Evolutionary conservation across 2,797 vertebrate genomes (phyloP).

Genomic region (Stomatorhinus walkeri): DNA sequence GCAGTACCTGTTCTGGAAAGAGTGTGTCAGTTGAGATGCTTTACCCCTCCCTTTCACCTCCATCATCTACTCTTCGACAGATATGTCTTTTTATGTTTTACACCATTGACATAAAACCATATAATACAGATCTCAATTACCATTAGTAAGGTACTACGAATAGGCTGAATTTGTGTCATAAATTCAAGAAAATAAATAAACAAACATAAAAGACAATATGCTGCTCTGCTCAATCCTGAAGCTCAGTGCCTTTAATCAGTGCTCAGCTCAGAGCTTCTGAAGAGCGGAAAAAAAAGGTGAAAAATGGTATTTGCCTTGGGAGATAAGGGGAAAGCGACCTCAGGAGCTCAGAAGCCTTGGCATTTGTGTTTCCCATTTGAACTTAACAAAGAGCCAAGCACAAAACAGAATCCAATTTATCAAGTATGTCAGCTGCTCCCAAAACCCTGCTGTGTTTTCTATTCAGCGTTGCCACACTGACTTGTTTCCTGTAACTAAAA

Average conservation of each 20-base stretch:
- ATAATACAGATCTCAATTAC: background rate
- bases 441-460: background rate
- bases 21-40: background rate
- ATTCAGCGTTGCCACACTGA: background rate
- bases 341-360: background rate
- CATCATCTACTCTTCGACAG: background rate
- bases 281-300: background rate
- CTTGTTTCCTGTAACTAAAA: background rate
- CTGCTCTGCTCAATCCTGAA: background rate
- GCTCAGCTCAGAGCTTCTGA: background rate
- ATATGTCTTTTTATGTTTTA: background rate
- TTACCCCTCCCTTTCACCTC: background rate
- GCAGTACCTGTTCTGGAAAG: background rate
- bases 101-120: background rate
- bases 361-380: background rate
- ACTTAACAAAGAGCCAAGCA: background rate
- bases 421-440: background rate
- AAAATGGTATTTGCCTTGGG: background rate
- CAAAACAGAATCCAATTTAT: constrained; percentile 4
- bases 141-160: background rate
- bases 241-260: constrained; percentile 7
- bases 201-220: constrained; percentile 9
- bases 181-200: constrained; percentile 14
- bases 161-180: background rate
- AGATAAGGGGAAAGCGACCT: background rate